Conservation (phyloP, 2,113 vertebrate species). For the Acinonyx jubatus region DNA sequence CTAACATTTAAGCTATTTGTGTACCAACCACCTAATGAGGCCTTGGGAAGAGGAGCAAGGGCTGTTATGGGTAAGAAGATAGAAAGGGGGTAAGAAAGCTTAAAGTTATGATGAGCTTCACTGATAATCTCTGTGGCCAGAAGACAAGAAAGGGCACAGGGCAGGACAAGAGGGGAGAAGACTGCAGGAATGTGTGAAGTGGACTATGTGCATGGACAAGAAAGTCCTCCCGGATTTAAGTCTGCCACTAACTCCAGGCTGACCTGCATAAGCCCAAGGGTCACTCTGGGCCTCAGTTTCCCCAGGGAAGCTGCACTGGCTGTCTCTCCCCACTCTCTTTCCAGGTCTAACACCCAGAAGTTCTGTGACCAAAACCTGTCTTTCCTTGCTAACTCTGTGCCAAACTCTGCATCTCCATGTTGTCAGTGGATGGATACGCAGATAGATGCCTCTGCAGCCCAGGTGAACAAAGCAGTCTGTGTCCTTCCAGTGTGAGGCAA, state of each 20-base stretch:
- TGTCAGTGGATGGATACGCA: fast-evolving
- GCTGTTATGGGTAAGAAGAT: neutral
- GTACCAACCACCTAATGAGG: neutral
- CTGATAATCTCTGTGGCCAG: neutral
- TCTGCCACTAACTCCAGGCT: neutral
- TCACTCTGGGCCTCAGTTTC: neutral
- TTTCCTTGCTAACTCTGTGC: neutral
- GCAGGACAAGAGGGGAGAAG: neutral
- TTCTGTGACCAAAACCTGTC: neutral
- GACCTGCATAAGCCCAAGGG: neutral
- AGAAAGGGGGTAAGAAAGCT: neutral
- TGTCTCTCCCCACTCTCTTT: neutral
- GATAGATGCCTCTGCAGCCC: neutral
- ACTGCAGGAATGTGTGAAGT: fast-evolving
- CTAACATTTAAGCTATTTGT: neutral
- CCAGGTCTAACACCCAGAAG: neutral
- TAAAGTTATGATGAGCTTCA: neutral
- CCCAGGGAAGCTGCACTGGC: neutral
- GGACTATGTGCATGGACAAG: neutral
- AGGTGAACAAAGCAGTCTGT: neutral
- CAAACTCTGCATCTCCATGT: neutral
- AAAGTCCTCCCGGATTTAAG: neutral
- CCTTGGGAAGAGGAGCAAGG: neutral
- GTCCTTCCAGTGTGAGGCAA: neutral
- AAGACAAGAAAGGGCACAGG: neutral